Percentiles rank a stretch among this genome's conserved stretches.
Evolutionary conservation across 2,888 invertebrate genomes (phyloP).

Genomic region (Aelia acuminata): DNA sequence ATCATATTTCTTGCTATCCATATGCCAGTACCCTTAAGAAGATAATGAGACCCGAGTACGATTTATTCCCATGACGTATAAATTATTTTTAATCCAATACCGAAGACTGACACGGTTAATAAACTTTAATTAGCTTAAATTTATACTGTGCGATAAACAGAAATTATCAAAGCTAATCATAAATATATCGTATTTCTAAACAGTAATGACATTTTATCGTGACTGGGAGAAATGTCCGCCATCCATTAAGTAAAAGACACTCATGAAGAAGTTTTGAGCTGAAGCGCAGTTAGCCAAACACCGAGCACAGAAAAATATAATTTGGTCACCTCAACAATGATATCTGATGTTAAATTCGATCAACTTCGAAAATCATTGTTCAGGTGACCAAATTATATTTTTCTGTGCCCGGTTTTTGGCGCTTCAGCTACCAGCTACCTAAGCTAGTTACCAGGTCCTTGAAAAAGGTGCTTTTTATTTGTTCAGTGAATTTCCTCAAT

Average conservation of each 20-base stretch:
- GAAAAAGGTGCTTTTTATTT: no score
- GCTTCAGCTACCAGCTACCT: no score
- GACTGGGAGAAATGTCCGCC: neutral
- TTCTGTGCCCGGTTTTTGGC: neutral
- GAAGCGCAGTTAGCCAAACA: neutral
- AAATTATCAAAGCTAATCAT: neutral
- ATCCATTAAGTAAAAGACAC: neutral
- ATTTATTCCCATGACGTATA: neutral
- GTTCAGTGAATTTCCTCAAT: no score
- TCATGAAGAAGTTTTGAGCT: neutral
- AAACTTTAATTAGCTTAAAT: neutral
- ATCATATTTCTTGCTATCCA: neutral
- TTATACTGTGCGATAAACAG: neutral
- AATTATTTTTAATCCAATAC: neutral
- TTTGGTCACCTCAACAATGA: no score
- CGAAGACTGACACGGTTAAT: neutral
- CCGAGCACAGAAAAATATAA: neutral
- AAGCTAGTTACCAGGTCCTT: no score
- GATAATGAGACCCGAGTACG: neutral
- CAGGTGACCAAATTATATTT: no score
- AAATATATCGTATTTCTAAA: neutral
- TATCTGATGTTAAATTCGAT: no score
- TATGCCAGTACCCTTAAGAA: neutral
- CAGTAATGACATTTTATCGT: neutral
- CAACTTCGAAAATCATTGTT: no score